Base-by-base conservation (phyloP, 2,113 vertebrate genomes). In the Gnathonemus longibarbis region DNA sequence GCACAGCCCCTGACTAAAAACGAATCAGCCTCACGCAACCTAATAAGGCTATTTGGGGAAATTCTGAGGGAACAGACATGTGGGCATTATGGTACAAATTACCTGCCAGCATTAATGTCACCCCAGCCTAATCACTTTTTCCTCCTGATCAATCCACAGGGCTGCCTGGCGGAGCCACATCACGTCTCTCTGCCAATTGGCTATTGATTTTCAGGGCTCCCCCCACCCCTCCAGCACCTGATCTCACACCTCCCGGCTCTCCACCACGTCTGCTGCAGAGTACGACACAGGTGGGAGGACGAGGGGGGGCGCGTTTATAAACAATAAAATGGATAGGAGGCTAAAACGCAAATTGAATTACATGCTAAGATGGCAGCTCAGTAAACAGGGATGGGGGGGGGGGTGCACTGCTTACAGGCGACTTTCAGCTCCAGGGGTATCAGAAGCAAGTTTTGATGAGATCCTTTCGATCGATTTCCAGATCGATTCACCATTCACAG, bases 31-130 rank as follows among this genome's bases (percentile, higher is more conserved):
- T 89, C 90, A 91, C 90, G 91, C 88, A 91, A 90, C 89, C 24
- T 86, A 88, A 85, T 48, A 53, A 89, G 53, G 48, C 88, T 58
- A 89, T 53, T 90, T 91, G 89, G 88, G 88, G 93, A 91, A 92
- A 92, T 89, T 91, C 91, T 94, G 93, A 94, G 92, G 91, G 92
- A 88, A 91, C 94, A 94, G 93, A 92, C 89, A 90, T 90, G 85
- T 90, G 49, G 92, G 93, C 92, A 95, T 94, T 93, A 93, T 93
- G 92, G 92, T 93, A 94, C 95, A 95, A 96, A 96, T 95, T 92
- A 95, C 94, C 94, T 94, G 92, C 93, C 92, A 93, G 93, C 91
- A 94, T 94, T 92, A 92, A 91, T 94, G 93, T 94, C 94, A 94
- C 93, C 93, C 93, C 90, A 46, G 89, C 91, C 92, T 91, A 91